These are phyloP conservation scores for Loxodonta africana DNA, from an alignment of 2,113 vertebrate species.

Conservation along the genomic window DNA sequence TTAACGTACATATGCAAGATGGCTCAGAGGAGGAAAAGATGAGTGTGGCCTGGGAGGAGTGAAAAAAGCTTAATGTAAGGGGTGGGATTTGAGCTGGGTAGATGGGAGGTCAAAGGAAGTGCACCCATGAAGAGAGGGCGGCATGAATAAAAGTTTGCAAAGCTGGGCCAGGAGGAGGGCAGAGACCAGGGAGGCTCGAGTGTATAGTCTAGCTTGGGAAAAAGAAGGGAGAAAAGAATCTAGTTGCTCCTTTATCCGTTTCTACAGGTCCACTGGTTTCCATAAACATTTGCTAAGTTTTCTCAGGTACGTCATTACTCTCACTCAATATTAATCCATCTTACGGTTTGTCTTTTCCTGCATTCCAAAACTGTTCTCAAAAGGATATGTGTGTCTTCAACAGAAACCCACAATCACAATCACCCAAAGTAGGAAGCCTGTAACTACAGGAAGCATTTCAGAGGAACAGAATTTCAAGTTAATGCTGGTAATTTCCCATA, in stretches of 20 bases:
- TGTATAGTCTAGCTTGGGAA: too few species aligned
- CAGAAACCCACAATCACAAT: background rate
- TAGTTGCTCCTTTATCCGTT: background rate
- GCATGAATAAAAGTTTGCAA: background rate
- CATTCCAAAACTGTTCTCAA: background rate
- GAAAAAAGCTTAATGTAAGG: background rate
- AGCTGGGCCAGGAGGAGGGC: too few species aligned
- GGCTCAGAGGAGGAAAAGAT: background rate
- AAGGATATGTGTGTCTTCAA: background rate
- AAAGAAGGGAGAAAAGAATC: background rate
- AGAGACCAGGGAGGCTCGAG: rapidly evolving
- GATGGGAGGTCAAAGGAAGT: background rate
- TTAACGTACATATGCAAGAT: rapidly evolving
- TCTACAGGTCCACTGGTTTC: background rate
- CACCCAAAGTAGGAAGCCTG: background rate
- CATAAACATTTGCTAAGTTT: background rate
- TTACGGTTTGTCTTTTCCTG: background rate
- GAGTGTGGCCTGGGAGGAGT: background rate
- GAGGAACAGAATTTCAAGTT: background rate
- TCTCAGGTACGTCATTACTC: background rate
- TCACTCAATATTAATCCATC: background rate
- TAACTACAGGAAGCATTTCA: background rate
- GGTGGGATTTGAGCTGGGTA: background rate
- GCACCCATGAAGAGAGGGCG: rapidly evolving
- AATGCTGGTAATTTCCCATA: background rate